Percentiles rank a stretch among this genome's conserved stretches.
phyloP scores from a whole-genome alignment of 2,113 vertebrate species.

The Xenopus tropicalis region DNA sequence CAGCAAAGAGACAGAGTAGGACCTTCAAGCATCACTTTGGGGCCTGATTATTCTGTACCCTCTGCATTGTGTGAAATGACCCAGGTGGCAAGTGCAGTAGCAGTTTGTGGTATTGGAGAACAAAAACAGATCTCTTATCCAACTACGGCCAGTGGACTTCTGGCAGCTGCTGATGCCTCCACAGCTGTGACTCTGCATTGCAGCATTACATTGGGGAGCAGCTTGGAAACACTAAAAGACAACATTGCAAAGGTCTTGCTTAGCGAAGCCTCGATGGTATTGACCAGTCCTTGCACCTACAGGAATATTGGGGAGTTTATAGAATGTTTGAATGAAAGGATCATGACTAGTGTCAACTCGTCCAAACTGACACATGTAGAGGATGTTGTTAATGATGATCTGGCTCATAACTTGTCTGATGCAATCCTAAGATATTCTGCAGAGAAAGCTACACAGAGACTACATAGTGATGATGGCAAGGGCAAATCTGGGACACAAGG shows the following conservation, averaged over 20 bases:
- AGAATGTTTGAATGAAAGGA: conserved; percentile 76
- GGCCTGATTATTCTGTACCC: conserved; percentile 73
- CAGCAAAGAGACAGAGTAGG: conserved; percentile 46
- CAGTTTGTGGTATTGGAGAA: conserved; percentile 76
- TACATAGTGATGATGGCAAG: conserved; percentile 51
- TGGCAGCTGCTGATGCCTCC: conserved; percentile 72
- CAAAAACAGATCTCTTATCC: conserved; percentile 55
- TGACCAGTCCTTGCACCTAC: conserved; percentile 73
- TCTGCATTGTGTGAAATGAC: conserved; percentile 87
- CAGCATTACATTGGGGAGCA: conserved; percentile 68
- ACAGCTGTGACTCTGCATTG: conserved; percentile 68
- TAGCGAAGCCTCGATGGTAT: conserved; percentile 72
- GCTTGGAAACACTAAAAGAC: conserved; percentile 70
- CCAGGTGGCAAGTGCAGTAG: conserved; percentile 83
- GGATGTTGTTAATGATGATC: conserved; percentile 68
- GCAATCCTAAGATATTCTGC: conserved; percentile 81
- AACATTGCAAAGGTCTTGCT: conserved; percentile 81
- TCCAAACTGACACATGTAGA: conserved; percentile 63
- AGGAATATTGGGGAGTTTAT: conserved; percentile 75
- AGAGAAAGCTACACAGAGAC: conserved; percentile 73
- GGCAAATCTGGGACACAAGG: conserved; percentile 56
- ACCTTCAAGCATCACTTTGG: conserved; percentile 30
- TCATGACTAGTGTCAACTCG: conserved; percentile 72
- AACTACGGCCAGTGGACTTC: conserved; percentile 63
- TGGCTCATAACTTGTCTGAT: conserved; percentile 81